These are phyloP conservation scores for Hedychridium roseum DNA, from an alignment of 2,888 invertebrate species.

Conservation along the genomic window DNA sequence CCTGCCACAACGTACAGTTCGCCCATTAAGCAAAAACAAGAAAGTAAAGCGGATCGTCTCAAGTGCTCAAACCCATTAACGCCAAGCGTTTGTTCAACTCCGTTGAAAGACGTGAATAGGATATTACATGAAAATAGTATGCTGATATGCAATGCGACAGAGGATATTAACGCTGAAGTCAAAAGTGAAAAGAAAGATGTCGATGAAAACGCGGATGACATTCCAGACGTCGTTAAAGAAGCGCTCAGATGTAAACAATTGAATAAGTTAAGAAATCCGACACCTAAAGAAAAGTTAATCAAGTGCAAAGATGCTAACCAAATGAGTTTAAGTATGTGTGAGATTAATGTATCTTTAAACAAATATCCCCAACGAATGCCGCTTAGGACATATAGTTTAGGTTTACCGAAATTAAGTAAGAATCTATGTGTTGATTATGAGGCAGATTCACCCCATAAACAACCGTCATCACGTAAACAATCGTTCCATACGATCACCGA, in stretches of 20 bases:
- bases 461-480: slow-evolving; percentile 57
- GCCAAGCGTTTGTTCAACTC: slow-evolving; percentile 81
- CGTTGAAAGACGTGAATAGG: slow-evolving; percentile 77
- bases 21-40: slow-evolving; percentile 47
- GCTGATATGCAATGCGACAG: slow-evolving; percentile 73
- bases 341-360: slow-evolving; percentile 71
- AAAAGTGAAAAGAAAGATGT: slow-evolving; percentile 20
- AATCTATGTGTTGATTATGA: slow-evolving; percentile 37
- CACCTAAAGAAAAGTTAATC: slow-evolving; percentile 39
- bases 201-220: slow-evolving; percentile 46
- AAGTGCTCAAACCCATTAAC: slow-evolving; percentile 59
- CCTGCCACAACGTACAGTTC: slow-evolving; percentile 39
- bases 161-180: slow-evolving; percentile 24
- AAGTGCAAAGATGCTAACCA: slow-evolving; percentile 42
- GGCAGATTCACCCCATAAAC: slow-evolving; percentile 52
- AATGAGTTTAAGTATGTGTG: slow-evolving; percentile 69
- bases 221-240: slow-evolving; percentile 64
- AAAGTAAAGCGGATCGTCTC: slow-evolving; percentile 39
- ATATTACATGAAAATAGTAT: slow-evolving; percentile 76
- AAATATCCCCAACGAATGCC: slow-evolving; percentile 69
- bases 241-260: slow-evolving; percentile 61
- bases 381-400: slow-evolving; percentile 67
- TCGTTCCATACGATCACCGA: slow-evolving; percentile 79
- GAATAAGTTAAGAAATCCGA: slow-evolving; percentile 52
- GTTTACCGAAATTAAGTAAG: slow-evolving; percentile 61